Base-by-base conservation (phyloP, 2,113 vertebrate species). In the Limanda limanda region DNA sequence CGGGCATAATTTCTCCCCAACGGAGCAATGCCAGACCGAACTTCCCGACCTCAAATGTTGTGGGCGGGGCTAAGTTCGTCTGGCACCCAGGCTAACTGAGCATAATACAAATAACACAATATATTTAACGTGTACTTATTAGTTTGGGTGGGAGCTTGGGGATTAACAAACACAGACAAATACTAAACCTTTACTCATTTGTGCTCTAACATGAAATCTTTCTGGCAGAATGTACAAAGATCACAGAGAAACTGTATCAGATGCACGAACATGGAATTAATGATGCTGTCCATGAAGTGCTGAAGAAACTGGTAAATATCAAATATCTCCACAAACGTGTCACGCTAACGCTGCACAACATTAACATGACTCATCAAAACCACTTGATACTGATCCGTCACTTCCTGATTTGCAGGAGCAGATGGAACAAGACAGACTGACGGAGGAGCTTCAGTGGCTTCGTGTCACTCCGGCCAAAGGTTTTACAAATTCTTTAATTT, bases 271-370 rank as follows among this genome's bases (percentile, higher is more conserved):
- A 40, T 10, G 20, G 12, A 0, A 71, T 94, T 0, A 3, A 9
- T 2, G 76, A 87, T 0, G 83, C 81, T 0, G 80, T 94, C 37
- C 24, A 84, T 27, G 0, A 69, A 4, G 83, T 90, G n/a, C 76
- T 84, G n/a, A 80, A 70, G n/a, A 72, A 21, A 31, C 77, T 94
- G 91, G 94, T 94, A 68, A 79, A 72, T n/a, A 47, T 35, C 10
- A 31, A 27, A 51, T 23, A 3, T 37, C 31, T 14, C 14, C 24
- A 65, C 10, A 3, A 47, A n/a, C 1, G 2, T 20, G 13, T 31
- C 27, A 31, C 27, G 27, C 31, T 47, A 1, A 9, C 45, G 8
- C 18, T 17, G 20, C 1, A 60, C 45, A 68, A 13, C 21, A 56
- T 70, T 27, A 11, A 58, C 65, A 52, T 62, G 57, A 84, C 0